Evolutionary conservation across 1,140 invertebrate species (phyloP).

Genomic region (Aphaenogaster ashmeadi): DNA sequence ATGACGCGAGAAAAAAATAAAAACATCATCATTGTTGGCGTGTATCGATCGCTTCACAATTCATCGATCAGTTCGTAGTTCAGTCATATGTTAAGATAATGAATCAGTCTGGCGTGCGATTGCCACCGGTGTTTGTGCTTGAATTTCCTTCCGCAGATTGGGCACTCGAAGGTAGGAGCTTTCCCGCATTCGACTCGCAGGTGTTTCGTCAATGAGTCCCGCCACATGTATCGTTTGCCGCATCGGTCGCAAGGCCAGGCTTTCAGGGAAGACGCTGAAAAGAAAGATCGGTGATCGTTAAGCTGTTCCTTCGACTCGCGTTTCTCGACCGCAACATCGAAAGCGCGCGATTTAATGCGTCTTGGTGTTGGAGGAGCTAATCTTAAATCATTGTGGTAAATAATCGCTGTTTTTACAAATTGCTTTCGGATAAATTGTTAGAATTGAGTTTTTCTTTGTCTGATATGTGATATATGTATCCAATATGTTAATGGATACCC

Average conservation of each 20-base stretch:
- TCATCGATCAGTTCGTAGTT: not conserved
- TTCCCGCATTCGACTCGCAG: constrained; percentile 88
- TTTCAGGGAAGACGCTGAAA: constrained; percentile 68
- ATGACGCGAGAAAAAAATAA: not conserved
- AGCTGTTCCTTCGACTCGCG: not conserved
- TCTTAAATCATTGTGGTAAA: not conserved
- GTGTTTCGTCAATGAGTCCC: constrained; percentile 87
- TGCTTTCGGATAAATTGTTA: not conserved
- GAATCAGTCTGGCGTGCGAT: constrained; percentile 84
- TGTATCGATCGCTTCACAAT: not conserved
- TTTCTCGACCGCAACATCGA: constrained; percentile 41
- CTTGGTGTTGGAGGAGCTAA: constrained; percentile 13
- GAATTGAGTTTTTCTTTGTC: not conserved
- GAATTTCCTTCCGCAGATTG: constrained; percentile 87
- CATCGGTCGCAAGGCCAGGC: constrained; percentile 83
- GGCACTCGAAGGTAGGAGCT: constrained; percentile 87
- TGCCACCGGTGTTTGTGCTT: constrained; percentile 87
- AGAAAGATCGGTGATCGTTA: constrained; percentile 49
- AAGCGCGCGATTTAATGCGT: constrained; percentile 35
- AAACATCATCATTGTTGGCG: not conserved
- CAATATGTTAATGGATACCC: not conserved
- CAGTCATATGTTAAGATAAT: constrained; percentile 73
- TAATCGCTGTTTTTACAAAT: constrained; percentile 1
- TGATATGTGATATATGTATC: not conserved
- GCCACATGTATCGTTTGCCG: constrained; percentile 85